Conservation (phyloP, 2,113 vertebrate species). For the Oceanites oceanicus region DNA sequence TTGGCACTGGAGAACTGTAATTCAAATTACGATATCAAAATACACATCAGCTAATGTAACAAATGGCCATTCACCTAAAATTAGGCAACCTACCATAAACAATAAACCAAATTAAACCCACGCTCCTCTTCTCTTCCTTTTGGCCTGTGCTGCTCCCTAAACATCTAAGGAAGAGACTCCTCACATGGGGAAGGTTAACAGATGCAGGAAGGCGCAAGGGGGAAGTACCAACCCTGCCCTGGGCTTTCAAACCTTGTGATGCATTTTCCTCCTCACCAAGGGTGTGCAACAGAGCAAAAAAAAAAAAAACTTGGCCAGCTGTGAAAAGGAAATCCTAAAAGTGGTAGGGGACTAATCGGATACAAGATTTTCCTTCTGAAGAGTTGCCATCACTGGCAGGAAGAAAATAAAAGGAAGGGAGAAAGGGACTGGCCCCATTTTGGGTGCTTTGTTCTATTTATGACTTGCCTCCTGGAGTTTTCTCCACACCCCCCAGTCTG, state of each 20-base stretch:
- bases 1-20: conserved; percentile 1
- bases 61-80: conserved; percentile 49
- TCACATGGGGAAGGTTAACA: not conserved
- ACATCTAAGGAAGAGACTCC: not conserved
- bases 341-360: not conserved
- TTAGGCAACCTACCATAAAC: conserved; percentile 44
- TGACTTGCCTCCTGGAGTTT: not conserved
- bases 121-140: conserved; percentile 1
- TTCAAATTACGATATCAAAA: conserved; percentile 40
- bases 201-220: not conserved
- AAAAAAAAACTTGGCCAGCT: not conserved
- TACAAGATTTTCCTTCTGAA: not conserved
- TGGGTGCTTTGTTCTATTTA: not conserved
- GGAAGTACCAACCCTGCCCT: not conserved
- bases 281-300: not conserved
- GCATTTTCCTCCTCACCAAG: not conserved
- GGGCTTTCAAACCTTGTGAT: not conserved
- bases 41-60: conserved; percentile 28
- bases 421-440: not conserved
- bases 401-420: not conserved
- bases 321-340: not conserved
- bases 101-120: conserved; percentile 51
- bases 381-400: not conserved
- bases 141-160: not conserved
- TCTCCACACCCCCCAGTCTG: not conserved